A percentile compares a stretch with the other conserved stretches of the same genome.
Evolutionary conservation across 1,140 invertebrate genomes (phyloP).

Genomic region (Atta colombica): DNA sequence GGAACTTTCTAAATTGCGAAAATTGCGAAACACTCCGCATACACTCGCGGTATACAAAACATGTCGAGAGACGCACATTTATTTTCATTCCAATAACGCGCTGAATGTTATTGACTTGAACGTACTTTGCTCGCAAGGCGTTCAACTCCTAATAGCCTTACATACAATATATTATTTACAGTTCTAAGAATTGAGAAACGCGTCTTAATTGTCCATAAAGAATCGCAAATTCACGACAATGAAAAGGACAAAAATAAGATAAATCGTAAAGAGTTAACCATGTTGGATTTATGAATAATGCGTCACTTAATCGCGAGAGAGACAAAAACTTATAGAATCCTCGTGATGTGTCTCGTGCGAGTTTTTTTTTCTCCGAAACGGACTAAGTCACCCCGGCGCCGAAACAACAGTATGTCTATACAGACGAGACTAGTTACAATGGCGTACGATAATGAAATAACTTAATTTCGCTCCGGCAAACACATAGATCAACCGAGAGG

Average conservation of each 20-base stretch:
- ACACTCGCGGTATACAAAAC: background rate
- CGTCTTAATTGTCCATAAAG: background rate
- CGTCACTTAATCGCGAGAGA: constrained; percentile 20
- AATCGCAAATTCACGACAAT: background rate
- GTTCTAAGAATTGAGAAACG: background rate
- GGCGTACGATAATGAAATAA: constrained; percentile 74
- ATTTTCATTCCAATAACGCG: background rate
- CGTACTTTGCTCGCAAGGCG: background rate
- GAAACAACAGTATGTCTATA: constrained; percentile 62
- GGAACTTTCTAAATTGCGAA: constrained; percentile 10
- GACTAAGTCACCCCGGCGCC: constrained; percentile 67
- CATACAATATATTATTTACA: background rate
- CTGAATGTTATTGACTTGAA: background rate
- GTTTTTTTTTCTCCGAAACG: constrained; percentile 30
- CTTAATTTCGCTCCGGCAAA: constrained; percentile 73
- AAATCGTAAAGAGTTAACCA: background rate
- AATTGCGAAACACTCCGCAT: constrained; percentile 17
- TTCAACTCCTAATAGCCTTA: background rate
- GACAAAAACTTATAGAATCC: constrained; percentile 23
- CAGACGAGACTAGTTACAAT: constrained; percentile 41
- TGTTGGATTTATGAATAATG: background rate
- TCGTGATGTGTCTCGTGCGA: background rate
- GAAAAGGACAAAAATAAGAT: background rate
- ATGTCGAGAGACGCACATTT: background rate
- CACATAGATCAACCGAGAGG: constrained; percentile 73